Percentiles rank a stretch among this genome's conserved stretches.
These are phyloP conservation scores for Lontra canadensis DNA, from an alignment of 2,113 vertebrate species.

Conservation along the genomic window DNA sequence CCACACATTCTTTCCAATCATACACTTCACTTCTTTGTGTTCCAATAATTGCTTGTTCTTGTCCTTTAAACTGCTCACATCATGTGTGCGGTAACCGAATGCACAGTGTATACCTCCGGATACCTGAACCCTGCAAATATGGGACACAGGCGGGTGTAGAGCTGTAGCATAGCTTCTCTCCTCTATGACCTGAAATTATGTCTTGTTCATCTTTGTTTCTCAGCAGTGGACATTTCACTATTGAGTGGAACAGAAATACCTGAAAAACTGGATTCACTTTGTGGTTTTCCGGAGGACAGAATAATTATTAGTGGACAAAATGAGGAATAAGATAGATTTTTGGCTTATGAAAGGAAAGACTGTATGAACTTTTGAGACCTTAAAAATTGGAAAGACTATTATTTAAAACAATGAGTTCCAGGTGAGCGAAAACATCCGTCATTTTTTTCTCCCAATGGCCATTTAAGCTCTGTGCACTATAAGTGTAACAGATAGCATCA, in stretches of 20 bases:
- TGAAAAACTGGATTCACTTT: neutral
- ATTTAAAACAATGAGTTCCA: constrained; percentile 3
- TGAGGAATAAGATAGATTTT: neutral
- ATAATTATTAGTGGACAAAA: neutral
- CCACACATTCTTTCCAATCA: neutral
- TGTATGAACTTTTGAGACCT: neutral
- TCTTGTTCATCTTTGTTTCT: neutral
- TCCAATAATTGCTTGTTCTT: neutral
- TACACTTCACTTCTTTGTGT: neutral
- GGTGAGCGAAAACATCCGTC: neutral
- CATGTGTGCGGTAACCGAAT: neutral
- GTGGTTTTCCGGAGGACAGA: neutral
- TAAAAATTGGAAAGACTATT: neutral
- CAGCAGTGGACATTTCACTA: neutral
- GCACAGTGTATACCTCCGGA: neutral
- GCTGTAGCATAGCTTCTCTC: neutral
- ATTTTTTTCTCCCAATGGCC: neutral
- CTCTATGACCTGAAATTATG: neutral
- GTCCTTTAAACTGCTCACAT: neutral
- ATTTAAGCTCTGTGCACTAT: neutral
- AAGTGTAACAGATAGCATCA: neutral
- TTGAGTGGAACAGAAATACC: neutral
- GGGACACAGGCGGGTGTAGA: neutral
- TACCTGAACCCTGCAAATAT: neutral
- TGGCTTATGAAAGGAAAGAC: neutral